A percentile compares a stretch with the other conserved stretches of the same genome.
phyloP scores from a whole-genome alignment of 37 sponge, comb jelly and placozoan species.

The Theonella swinhoei region DNA sequence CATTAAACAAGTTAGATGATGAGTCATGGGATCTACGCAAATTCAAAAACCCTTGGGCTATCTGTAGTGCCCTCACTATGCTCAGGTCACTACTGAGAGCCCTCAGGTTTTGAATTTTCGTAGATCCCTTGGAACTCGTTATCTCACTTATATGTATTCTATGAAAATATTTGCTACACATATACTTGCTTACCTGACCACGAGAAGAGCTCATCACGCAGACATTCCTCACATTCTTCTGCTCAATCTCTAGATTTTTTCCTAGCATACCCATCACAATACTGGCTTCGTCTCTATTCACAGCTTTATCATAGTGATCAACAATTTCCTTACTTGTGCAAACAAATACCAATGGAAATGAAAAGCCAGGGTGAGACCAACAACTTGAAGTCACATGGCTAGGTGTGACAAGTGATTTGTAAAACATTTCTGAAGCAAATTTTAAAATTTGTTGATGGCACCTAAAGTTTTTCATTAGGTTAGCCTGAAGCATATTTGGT shows the following conservation, averaged over 20 bases:
- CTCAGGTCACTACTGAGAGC: no score
- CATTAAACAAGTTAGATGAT: no score
- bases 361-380: slow-evolving; percentile 23
- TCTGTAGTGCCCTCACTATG: no score
- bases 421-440: slow-evolving; percentile 50
- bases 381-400: neutral
- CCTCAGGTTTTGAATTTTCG: no score
- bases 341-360: slow-evolving; percentile 52
- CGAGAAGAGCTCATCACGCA: slow-evolving; percentile 55
- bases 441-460: slow-evolving; percentile 50
- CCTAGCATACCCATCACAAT: slow-evolving; percentile 19
- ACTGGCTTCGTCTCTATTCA: slow-evolving; percentile 32
- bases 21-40: no score
- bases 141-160: no score
- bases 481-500: neutral
- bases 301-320: neutral
- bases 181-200: slow-evolving; percentile 35
- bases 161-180: no score
- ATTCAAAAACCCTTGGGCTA: no score
- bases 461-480: slow-evolving; percentile 62
- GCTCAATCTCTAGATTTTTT: slow-evolving; percentile 24
- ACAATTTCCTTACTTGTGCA: slow-evolving; percentile 52
- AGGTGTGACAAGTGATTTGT: slow-evolving; percentile 34
- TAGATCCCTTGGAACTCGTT: no score
- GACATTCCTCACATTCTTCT: neutral